A percentile compares a stretch with the other conserved stretches of the same genome.
Conservation (phyloP, 2,113 vertebrate species). For the Eptesicus fuscus region DNA sequence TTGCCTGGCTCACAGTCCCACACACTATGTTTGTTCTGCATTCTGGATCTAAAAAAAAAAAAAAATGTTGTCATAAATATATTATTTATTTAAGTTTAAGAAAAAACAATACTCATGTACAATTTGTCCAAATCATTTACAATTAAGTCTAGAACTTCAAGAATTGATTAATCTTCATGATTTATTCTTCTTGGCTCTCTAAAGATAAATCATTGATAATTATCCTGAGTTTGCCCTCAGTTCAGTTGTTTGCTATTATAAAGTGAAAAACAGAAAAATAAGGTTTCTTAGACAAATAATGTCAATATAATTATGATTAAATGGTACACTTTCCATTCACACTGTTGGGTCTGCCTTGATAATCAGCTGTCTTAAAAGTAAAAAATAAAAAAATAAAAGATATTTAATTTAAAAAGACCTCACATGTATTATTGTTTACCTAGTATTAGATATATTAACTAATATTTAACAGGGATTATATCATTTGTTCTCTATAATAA, state of each 20-base stretch:
- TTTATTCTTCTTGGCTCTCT: neutral
- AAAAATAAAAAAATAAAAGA: neutral
- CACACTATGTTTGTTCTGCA: neutral
- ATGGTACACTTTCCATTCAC: neutral
- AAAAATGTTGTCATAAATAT: neutral
- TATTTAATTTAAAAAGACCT: neutral
- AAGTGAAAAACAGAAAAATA: neutral
- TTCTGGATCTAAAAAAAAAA: neutral
- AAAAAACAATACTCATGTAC: neutral
- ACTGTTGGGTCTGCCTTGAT: neutral
- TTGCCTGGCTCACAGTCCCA: neutral
- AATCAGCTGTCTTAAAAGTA: neutral
- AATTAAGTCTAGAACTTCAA: neutral
- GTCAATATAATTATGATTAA: neutral
- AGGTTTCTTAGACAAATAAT: neutral
- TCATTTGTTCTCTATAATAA: neutral
- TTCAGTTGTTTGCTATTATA: neutral
- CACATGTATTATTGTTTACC: neutral
- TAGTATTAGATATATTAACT: neutral
- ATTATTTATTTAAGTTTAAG: slow-evolving; percentile 37
- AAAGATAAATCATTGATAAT: neutral
- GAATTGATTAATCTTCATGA: neutral
- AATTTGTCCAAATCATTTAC: slow-evolving; percentile 55
- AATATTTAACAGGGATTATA: neutral
- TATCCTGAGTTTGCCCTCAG: neutral